Evolutionary conservation across 2,888 invertebrate genomes (phyloP).

Genomic region (Lumbricus terrestris): DNA sequence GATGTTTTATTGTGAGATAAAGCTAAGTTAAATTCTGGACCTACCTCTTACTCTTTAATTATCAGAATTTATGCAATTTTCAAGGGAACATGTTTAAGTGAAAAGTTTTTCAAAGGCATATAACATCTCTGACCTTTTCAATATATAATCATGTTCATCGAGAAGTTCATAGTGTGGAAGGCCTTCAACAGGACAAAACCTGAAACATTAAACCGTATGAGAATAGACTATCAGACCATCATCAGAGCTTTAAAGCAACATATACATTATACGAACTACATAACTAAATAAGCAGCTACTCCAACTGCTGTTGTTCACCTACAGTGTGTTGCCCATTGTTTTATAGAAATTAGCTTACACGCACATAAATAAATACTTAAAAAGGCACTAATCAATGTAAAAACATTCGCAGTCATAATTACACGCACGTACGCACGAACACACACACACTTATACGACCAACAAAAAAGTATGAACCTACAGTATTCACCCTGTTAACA

Average conservation of each 20-base stretch:
- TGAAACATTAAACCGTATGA: not conserved
- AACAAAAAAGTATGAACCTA: not conserved
- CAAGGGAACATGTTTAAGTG: not conserved
- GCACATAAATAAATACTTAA: not conserved
- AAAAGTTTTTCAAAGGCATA: not conserved
- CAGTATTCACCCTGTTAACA: conserved; percentile 43
- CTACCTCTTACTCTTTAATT: not conserved
- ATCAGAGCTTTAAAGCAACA: too few relatives aligned
- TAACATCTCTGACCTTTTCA: conserved; percentile 43
- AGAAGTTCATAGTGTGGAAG: conserved; percentile 53
- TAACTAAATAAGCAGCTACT: too few relatives aligned
- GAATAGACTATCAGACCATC: too few relatives aligned
- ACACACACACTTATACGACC: not conserved
- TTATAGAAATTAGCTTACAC: not conserved
- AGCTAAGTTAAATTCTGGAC: not conserved
- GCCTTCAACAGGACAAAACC: conserved; percentile 35
- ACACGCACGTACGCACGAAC: too few relatives aligned
- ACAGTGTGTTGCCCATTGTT: too few relatives aligned
- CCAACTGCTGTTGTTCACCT: too few relatives aligned
- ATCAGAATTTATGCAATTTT: not conserved
- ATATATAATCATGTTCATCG: conserved; percentile 51
- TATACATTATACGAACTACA: too few relatives aligned
- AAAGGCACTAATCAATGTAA: too few relatives aligned
- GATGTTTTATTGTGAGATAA: not conserved
- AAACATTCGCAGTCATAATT: not conserved